Evolutionary conservation across 2,113 vertebrate genomes (phyloP), one percentile per base, ranked within the genome.

Genomic region (Columba janthina): DNA sequence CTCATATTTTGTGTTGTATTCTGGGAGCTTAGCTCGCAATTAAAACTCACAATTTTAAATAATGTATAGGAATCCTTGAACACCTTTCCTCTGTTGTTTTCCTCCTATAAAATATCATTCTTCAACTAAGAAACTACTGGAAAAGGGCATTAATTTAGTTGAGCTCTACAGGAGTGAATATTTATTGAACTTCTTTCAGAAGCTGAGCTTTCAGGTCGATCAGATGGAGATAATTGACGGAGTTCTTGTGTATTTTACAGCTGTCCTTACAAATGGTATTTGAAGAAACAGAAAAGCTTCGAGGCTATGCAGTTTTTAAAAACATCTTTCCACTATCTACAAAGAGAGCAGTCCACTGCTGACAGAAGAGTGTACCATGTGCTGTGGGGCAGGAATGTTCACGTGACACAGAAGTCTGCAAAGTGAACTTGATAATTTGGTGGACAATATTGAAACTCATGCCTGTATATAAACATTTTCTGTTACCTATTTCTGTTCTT

Each of bases 261-360:
- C 97, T 96, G 57, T 95, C 91, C 83, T 88, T 87, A 73, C 88
- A 90, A 91, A 36, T 78, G 95, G 75, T 73, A 51, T 95, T 92
- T 97, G 93, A 95, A 96, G 94, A 96, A 96, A 87, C 84, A 95
- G 94, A 93, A 82, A 95, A 93, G 79, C 95, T 89, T 90, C 94
- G 95, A 96, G 96, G 92, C 90, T 84, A 50, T 97, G 93, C 85
- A 94, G 95, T 89, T 95, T 96, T 93, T 82, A 26, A 77, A 90
- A 94, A 80, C 92, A 91, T 67, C 85, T 96, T 97, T 96, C 96
- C 89, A 60, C 91, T 91, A 40, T 42, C 40, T 73, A 40, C 67
- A 70, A 82, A 62, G 73, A 76, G 77, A 97, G 91, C 82, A 95
- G 93, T 95, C 72, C 79, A 85, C 88, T 89, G 79, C 74, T 94